Base-by-base conservation (phyloP, 53 echinoderm and acorn worm species). In the Mesocentrotus franciscanus region DNA sequence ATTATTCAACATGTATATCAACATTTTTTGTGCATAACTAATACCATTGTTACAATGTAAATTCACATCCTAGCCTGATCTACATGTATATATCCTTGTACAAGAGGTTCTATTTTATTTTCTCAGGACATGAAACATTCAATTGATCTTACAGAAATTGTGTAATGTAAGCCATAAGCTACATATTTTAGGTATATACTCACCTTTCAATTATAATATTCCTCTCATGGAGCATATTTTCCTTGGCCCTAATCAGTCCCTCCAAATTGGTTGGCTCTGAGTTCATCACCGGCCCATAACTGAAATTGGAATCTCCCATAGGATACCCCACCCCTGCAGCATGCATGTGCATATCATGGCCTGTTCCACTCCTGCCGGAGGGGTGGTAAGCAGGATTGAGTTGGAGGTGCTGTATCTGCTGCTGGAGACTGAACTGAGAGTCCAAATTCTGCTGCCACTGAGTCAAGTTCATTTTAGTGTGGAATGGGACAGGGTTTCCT, bases 181-280 rank as follows among this genome's bases (percentile, higher is more conserved):
- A 49, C 49, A 49, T 49, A 5, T 49, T 49, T 49, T 49, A 49
- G 49, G 10, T 29, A 75, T 75, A 85, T 56, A 6, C 78, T 90
- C 94, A 98, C 98, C 97, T 97, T 84, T 98, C 97, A 89, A 98
- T 97, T 22, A 97, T 85, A n/a, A 97, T 96, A 91, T 98, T 97
- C 84, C 98, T 97, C 85, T 98, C 98, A 57, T 98, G 96, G 16
- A 98, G 92, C 26, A 98, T 97, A n/a, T 94, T 95, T 61, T 98
- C 98, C 62, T 98, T 98, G 26, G 98, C 98, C 74, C 98, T 85
- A 57, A 98, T 97, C 70, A 98, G 92, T 81, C 98, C 97, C 90
- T 97, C 98, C 95, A 98, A 49, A 55, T 95, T 96, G 17, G 83
- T 79, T 24, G 91, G 12, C 32, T 95, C 95, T 34, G 95, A 68